phyloP scores from a whole-genome alignment of 2,888 invertebrate species.

The Schizotus pectinicornis region DNA sequence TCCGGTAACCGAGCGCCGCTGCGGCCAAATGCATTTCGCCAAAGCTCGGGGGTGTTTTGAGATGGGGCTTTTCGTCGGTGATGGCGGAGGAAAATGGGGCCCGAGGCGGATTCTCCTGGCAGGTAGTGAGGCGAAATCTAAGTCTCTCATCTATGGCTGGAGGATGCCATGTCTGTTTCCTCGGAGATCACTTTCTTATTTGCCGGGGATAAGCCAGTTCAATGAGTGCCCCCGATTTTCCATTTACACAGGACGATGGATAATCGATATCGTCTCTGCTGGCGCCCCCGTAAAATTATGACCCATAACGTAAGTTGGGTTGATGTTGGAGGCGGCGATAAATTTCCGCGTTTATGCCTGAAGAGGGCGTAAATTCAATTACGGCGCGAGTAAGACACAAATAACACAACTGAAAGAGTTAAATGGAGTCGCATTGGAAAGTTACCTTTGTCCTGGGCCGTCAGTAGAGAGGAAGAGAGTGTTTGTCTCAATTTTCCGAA shows the following conservation, averaged over 20 bases:
- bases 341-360: conserved; percentile 4
- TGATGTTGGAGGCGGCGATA: conserved; percentile 9
- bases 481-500: conserved; percentile 86
- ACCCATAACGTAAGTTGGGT: conserved; percentile 26
- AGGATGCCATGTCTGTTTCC: conserved; percentile 19
- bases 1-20: too few species aligned
- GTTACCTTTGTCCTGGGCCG: conserved; percentile 83
- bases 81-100: too few species aligned
- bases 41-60: too few species aligned
- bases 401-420: too few species aligned
- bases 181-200: conserved; percentile 30
- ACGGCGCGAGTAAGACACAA: background rate
- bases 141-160: conserved; percentile 21
- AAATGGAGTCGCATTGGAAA: background rate
- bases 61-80: too few species aligned
- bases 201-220: conserved; percentile 24
- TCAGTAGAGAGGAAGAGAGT: conserved; percentile 79
- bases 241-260: conserved; percentile 29
- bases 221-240: conserved; percentile 26
- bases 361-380: background rate
- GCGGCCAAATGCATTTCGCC: too few species aligned
- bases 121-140: conserved; percentile 16
- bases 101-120: background rate
- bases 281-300: conserved; percentile 31
- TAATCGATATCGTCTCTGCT: conserved; percentile 31